Base-by-base conservation (phyloP, 2,888 invertebrate genomes). In the Sesia bembeciformis region DNA sequence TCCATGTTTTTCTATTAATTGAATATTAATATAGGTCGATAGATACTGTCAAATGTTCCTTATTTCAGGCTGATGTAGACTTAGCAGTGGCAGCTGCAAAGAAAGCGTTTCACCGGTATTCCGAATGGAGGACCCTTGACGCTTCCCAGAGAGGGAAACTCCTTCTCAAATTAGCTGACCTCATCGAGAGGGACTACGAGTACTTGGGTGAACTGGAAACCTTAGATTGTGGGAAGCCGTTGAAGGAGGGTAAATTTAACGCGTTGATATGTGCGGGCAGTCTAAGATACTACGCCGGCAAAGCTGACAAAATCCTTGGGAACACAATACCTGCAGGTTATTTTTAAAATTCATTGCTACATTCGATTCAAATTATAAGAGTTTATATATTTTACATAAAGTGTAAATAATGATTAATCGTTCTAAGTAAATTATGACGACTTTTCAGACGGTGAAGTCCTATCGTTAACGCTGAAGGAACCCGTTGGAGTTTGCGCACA, bases 181-280 rank as follows among this genome's bases (percentile, higher is more conserved):
- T 97, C 1, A 86, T 97, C 60, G 92, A 94, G 58, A 90, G 95
- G 53, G 95, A 97, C 68, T 83, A 84, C 57, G 85, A 91, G 7
- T 91, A 93, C 61, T 72, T 97, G 57, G 94, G 94, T 4, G 93
- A 96, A 64, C 90, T 99, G 67, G 98, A 99, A 84, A 97, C 98
- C 0, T 76, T 98, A 60, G 98, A 99, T 80, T 96, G 96, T 80
- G 98, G 98, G 23, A 98, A 98, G 75, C 97, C 98, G 0, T 96
- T 93, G 67, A 83, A 91, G 38, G 87, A 92, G 65, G 91, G 96
- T 0, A 84, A 85, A 53, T 92, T 91, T 23, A 96, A 96, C 76
- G 73, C 95, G 0, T 73, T 88, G 0, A 83, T 90, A 68, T 80
- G 92, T 41, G 86, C 93, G 7, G 89, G 90, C 54, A 91, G 91